Conservation (phyloP, 2,888 invertebrate species). For the Micoletzkya japonica region DNA sequence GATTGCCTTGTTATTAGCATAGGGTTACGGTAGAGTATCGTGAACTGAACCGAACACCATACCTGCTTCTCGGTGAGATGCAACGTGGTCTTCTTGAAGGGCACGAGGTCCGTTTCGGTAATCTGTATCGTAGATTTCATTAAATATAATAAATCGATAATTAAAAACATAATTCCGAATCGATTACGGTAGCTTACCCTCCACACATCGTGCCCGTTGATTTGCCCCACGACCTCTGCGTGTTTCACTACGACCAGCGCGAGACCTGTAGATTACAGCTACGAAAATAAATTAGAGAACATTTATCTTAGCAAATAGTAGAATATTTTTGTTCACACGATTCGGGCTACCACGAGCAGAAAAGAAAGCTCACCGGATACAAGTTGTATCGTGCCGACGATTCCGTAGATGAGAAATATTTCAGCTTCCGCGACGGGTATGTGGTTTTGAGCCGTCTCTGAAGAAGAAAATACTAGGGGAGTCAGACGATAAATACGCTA, state of each 20-base stretch:
- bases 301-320: not conserved
- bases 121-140: constrained; percentile 1
- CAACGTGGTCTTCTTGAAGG: constrained; percentile 81
- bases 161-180: no score
- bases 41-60: constrained; percentile 50
- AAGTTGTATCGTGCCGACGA: constrained; percentile 58
- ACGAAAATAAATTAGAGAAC: not conserved
- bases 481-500: no score
- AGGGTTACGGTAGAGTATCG: no score
- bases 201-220: constrained; percentile 59
- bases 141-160: no score
- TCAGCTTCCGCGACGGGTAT: constrained; percentile 55
- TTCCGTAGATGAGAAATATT: constrained; percentile 54
- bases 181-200: constrained; percentile 44
- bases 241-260: constrained; percentile 54
- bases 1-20: not conserved
- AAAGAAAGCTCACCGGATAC: constrained; percentile 46
- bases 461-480: constrained; percentile 16
- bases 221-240: constrained; percentile 50
- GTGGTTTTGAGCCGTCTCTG: constrained; percentile 42
- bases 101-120: constrained; percentile 69
- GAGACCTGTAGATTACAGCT: constrained; percentile 26
- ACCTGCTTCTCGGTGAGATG: constrained; percentile 82
- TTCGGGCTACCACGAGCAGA: not conserved
- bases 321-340: not conserved